These are phyloP conservation scores for Troilus luridus DNA, from an alignment of 2,888 invertebrate genomes.

Conservation along the genomic window DNA sequence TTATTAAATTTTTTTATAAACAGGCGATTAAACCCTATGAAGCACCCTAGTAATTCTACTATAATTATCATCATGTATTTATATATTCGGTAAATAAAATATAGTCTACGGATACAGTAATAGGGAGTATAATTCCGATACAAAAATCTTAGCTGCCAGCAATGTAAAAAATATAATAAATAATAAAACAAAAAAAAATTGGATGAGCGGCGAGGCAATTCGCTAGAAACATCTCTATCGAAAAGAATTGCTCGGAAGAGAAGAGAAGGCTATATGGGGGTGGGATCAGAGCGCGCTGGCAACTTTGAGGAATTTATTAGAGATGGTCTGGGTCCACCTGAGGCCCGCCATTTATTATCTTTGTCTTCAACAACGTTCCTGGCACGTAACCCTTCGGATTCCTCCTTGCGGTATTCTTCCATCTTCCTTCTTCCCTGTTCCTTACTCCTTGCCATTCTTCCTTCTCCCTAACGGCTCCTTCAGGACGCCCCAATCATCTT, in stretches of 20 bases:
- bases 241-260: background rate
- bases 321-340: conserved; percentile 37
- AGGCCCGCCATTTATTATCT: conserved; percentile 40
- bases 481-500: conserved; percentile 40
- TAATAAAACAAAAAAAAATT: no score
- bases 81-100: no score
- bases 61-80: no score
- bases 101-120: no score
- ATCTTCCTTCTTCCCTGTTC: background rate
- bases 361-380: conserved; percentile 22
- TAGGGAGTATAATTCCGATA: no score
- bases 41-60: no score
- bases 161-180: no score
- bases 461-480: background rate
- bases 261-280: background rate
- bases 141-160: no score
- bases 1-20: no score
- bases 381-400: conserved; percentile 43
- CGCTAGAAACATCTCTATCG: background rate
- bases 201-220: background rate
- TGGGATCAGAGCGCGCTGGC: conserved; percentile 65
- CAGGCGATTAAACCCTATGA: no score
- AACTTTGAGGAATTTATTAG: conserved; percentile 62
- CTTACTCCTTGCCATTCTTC: background rate
- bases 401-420: background rate